phyloP scores from a whole-genome alignment of 2,113 vertebrate genomes.

The Mohoua ochrocephala region DNA sequence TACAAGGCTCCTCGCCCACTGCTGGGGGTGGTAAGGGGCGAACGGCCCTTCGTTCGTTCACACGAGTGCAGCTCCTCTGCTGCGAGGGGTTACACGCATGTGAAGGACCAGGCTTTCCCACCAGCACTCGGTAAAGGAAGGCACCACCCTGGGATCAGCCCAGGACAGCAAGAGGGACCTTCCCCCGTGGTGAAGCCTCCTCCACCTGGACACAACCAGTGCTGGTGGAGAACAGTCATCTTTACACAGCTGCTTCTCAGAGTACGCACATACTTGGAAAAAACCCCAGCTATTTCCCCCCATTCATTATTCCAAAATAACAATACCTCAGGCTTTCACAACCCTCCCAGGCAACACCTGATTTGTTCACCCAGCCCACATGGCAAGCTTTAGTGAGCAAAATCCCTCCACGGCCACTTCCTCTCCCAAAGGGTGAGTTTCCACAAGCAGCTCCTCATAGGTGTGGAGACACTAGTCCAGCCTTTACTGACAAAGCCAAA shows the following conservation, averaged over 20 bases:
- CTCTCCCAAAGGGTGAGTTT: background rate
- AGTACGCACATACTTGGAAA: background rate
- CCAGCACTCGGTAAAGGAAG: background rate
- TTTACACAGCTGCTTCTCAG: background rate
- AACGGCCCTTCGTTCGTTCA: rapidly evolving
- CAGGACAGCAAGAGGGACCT: background rate
- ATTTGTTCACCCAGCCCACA: background rate
- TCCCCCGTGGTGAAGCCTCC: rapidly evolving
- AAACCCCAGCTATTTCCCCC: background rate
- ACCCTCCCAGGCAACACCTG: background rate
- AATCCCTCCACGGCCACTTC: background rate
- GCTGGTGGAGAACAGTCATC: background rate
- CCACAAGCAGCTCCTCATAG: background rate
- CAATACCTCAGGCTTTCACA: background rate
- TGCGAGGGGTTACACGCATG: rapidly evolving
- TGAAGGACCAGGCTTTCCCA: background rate
- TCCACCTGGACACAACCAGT: background rate
- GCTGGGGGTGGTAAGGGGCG: background rate
- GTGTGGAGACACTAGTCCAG: background rate
- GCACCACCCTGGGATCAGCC: background rate
- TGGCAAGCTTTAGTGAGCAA: background rate
- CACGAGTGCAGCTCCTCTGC: background rate
- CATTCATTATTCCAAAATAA: background rate
- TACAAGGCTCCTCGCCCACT: rapidly evolving
- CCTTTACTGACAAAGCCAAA: background rate